Evolutionary conservation across 2,888 invertebrate species (phyloP).

Genomic region (Eubasilissa splendida): DNA sequence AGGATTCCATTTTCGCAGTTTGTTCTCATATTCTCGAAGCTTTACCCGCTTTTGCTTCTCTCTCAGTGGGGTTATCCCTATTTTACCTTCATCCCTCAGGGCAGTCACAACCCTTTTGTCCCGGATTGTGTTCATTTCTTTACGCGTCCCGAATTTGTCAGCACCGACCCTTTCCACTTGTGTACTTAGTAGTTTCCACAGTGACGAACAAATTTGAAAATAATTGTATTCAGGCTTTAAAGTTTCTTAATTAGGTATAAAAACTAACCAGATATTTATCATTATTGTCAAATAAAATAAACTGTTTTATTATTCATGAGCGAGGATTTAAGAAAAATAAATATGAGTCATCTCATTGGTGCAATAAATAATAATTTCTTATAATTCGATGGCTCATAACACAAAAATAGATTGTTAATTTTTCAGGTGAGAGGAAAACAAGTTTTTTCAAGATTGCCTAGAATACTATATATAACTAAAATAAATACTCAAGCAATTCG

Average conservation of each 20-base stretch:
- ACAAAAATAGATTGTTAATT: too few relatives aligned
- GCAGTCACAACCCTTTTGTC: conserved; percentile 7
- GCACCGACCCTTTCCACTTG: not conserved
- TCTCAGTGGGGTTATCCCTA: not conserved
- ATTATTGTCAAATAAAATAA: not conserved
- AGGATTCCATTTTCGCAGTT: not conserved
- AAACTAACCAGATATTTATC: not conserved
- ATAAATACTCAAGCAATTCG: too few relatives aligned
- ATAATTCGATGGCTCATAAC: too few relatives aligned
- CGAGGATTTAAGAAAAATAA: not conserved
- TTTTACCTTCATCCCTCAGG: not conserved
- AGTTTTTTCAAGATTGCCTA: too few relatives aligned
- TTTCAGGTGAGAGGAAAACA: too few relatives aligned
- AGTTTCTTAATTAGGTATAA: not conserved
- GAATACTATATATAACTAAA: too few relatives aligned
- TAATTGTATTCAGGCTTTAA: conserved; percentile 12
- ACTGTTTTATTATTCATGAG: too few relatives aligned
- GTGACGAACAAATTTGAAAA: conserved; percentile 7
- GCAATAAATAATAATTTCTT: too few relatives aligned
- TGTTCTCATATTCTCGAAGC: not conserved
- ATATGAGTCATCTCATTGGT: not conserved
- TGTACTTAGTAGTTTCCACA: conserved; percentile 16
- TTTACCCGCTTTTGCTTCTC: conserved; percentile 1
- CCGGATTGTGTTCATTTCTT: conserved; percentile 22
- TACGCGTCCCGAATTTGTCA: conserved; percentile 35